A percentile compares a stretch with the other conserved stretches of the same genome.
Evolutionary conservation across 2,888 invertebrate species (phyloP).

Genomic region (Clepsis dumicolana): DNA sequence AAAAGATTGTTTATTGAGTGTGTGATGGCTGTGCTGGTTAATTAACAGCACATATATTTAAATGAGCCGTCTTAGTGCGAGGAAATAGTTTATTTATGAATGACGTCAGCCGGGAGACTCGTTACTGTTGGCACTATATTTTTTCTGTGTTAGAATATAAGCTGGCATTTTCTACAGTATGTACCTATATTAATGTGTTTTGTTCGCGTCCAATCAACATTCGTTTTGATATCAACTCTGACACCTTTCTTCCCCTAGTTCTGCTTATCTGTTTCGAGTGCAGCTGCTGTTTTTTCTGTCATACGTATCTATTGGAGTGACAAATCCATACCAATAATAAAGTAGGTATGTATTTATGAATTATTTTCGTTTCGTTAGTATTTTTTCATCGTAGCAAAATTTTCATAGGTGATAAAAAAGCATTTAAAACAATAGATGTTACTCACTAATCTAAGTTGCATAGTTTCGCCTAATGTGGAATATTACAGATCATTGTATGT

Average conservation of each 20-base stretch:
- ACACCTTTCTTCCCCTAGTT: slow-evolving; percentile 40
- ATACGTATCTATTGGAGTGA: slow-evolving; percentile 22
- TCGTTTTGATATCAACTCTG: slow-evolving; percentile 33
- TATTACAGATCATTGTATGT: no score
- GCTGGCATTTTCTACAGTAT: slow-evolving; percentile 9
- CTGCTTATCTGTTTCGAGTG: slow-evolving; percentile 34
- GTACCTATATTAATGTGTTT: slow-evolving; percentile 6
- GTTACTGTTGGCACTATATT: neutral
- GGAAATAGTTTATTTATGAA: slow-evolving; percentile 27
- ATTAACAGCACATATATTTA: slow-evolving; percentile 42
- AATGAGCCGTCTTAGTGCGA: slow-evolving; percentile 25
- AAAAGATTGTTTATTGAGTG: slow-evolving; percentile 52
- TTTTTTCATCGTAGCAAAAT: neutral
- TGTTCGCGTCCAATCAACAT: slow-evolving; percentile 27
- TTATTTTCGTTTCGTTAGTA: neutral
- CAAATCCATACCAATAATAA: slow-evolving; percentile 28
- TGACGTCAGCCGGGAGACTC: neutral
- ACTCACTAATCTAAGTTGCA: no score
- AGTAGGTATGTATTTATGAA: slow-evolving; percentile 1
- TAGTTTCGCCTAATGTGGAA: no score
- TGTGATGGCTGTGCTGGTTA: slow-evolving; percentile 33
- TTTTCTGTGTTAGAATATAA: slow-evolving; percentile 8
- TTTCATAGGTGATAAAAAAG: neutral
- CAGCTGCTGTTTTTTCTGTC: slow-evolving; percentile 41
- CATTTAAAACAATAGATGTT: no score